Evolutionary conservation across 2,797 vertebrate species (phyloP).

Genomic region (Premnoplex brunnescens): DNA sequence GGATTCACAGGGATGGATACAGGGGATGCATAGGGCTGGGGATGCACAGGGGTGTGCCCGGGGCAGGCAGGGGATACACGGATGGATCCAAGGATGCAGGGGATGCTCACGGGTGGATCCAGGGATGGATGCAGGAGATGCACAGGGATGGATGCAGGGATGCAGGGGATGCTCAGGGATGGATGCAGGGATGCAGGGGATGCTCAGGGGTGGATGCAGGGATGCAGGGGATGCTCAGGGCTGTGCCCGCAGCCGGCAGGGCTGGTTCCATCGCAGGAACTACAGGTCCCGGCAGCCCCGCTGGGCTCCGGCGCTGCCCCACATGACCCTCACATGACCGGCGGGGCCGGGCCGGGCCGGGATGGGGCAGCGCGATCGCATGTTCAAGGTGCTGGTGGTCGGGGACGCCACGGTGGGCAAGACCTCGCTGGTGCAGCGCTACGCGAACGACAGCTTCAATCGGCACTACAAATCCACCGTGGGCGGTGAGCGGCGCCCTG

Average conservation of each 20-base stretch:
- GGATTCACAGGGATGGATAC: too few species aligned
- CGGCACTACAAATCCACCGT: slow-evolving; percentile 85
- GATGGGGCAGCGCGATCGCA: slow-evolving; percentile 79
- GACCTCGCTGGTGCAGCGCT: slow-evolving; percentile 84
- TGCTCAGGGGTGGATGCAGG: neutral
- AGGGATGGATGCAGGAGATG: too few species aligned
- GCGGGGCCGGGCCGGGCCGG: neutral
- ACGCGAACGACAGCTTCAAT: slow-evolving; percentile 85
- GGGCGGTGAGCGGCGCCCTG: slow-evolving; percentile 78
- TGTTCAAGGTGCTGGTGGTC: slow-evolving; percentile 87
- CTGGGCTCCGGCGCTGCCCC: neutral
- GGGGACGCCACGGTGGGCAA: slow-evolving; percentile 86
- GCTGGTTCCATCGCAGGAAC: neutral
- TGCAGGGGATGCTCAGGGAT: too few species aligned
- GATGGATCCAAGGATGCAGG: too few species aligned
- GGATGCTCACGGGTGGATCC: too few species aligned
- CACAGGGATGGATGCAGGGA: too few species aligned
- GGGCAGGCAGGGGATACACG: too few species aligned
- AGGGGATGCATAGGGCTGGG: too few species aligned
- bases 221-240: neutral
- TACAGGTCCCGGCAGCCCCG: slow-evolving; percentile 39
- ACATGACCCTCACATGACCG: neutral
- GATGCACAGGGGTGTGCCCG: too few species aligned
- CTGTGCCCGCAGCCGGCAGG: neutral
- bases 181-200: too few species aligned